Percentiles rank a stretch among this genome's conserved stretches.
Evolutionary conservation across 2,113 vertebrate species (phyloP).

Genomic region (Pitta sordida): DNA sequence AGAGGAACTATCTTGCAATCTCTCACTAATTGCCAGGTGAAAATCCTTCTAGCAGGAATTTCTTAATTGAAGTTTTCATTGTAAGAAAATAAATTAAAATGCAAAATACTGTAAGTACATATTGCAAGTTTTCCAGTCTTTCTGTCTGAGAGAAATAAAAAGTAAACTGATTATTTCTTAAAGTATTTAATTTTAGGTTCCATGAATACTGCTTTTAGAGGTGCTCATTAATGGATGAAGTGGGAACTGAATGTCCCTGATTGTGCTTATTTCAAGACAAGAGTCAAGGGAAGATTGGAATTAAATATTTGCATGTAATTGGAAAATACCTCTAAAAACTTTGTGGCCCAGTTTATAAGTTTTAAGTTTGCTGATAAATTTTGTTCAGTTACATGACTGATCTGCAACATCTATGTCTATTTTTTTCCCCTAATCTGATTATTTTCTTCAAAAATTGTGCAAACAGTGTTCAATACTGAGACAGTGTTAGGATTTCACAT

Average conservation of each 20-base stretch:
- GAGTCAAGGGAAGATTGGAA: neutral
- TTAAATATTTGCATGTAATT: neutral
- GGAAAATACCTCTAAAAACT: neutral
- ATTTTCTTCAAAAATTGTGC: neutral
- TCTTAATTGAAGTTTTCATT: neutral
- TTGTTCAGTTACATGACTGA: neutral
- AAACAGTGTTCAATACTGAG: neutral
- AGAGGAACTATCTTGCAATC: neutral
- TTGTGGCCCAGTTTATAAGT: rapidly evolving
- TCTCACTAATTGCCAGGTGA: neutral
- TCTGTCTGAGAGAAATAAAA: neutral
- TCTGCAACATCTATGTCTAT: neutral
- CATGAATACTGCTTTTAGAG: neutral
- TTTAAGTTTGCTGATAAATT: neutral
- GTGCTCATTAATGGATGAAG: neutral
- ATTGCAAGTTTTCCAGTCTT: neutral
- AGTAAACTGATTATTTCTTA: neutral
- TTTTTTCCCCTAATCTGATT: neutral
- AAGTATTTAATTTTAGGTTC: neutral
- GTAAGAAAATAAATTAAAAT: neutral
- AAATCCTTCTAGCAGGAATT: neutral
- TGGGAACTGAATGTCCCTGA: neutral
- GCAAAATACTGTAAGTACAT: neutral
- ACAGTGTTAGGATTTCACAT: neutral
- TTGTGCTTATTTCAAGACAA: neutral